A percentile compares a stretch with the other conserved stretches of the same genome.
phyloP scores from a whole-genome alignment of 2,797 vertebrate genomes.

The Artibeus jamaicensis region DNA sequence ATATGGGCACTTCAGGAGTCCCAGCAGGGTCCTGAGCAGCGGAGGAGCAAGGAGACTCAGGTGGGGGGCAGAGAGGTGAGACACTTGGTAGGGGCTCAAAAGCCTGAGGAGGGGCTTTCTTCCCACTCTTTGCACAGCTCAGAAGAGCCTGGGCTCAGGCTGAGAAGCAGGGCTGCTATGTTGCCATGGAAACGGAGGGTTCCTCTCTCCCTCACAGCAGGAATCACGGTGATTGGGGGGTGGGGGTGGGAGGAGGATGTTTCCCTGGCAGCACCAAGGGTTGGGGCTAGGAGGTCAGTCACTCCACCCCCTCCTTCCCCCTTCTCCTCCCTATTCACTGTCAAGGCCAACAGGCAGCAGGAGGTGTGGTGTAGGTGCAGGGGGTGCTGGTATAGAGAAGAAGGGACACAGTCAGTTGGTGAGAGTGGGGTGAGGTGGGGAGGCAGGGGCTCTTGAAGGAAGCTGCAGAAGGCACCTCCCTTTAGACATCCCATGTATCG shows the following conservation, averaged over 20 bases:
- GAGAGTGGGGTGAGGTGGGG: background rate
- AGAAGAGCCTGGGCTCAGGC: conserved; percentile 71
- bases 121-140: conserved; percentile 66
- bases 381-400: background rate
- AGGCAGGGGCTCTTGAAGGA: background rate
- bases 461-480: background rate
- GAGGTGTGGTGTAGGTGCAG: background rate
- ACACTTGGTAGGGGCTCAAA: background rate
- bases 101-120: conserved; percentile 40
- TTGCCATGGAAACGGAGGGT: conserved; percentile 77
- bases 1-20: background rate
- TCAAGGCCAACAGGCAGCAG: background rate
- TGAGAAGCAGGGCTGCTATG: conserved; percentile 74
- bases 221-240: conserved; percentile 72
- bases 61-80: background rate
- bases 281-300: conserved; percentile 64
- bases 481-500: background rate
- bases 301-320: conserved; percentile 18
- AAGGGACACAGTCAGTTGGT: background rate
- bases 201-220: conserved; percentile 79
- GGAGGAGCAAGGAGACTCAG: background rate
- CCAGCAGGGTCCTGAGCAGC: background rate
- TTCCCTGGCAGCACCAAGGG: conserved; percentile 73
- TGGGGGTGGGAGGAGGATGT: conserved; percentile 65
- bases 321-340: background rate